Base-by-base conservation (phyloP, 2,113 vertebrate species). In the Scomber scombrus region DNA sequence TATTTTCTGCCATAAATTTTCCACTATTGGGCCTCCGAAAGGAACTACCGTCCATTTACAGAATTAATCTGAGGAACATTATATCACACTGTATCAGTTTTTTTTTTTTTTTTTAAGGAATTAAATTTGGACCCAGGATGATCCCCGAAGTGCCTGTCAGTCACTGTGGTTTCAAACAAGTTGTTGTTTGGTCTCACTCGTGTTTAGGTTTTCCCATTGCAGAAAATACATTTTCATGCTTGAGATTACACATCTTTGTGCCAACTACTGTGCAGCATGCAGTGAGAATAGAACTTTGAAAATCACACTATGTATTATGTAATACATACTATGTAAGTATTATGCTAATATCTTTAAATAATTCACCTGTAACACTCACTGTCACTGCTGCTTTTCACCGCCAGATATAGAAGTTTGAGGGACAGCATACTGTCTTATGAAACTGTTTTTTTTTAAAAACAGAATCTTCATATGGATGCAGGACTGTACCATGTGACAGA, bases 321-420 rank as follows among this genome's bases (percentile, higher is more conserved):
- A n/a, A n/a, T n/a, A n/a, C n/a, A n/a, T n/a, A n/a, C n/a, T n/a
- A n/a, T n/a, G n/a, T n/a, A n/a, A n/a, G n/a, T n/a, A n/a, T n/a
- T n/a, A n/a, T n/a, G n/a, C n/a, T n/a, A n/a, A n/a, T 40, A 34
- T 50, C 9, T 31, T 19, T 54, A 29, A 57, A 73, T 54, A 52
- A 45, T 58, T 66, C 46, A 34, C 10, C 3, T 13, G n/a, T 34
- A 8, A 65, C n/a, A 49, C 15, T 60, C 3, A 11, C 1, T 40
- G 19, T 70, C 50, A 6, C 31, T 64, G 50, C 71, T 7, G 18
- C 63, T 50, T 64, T 16, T 60, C 11, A 45, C 15, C n/a, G 43
- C 56, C 14, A 46, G 47, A 75, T 47, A 64, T 19, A 31, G 15
- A 65, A 47, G 40, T 56, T 75, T n/a, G 5, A 52, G 23, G 21